Evolutionary conservation across 2,113 vertebrate species (phyloP).

Genomic region (Trachemys scripta): DNA sequence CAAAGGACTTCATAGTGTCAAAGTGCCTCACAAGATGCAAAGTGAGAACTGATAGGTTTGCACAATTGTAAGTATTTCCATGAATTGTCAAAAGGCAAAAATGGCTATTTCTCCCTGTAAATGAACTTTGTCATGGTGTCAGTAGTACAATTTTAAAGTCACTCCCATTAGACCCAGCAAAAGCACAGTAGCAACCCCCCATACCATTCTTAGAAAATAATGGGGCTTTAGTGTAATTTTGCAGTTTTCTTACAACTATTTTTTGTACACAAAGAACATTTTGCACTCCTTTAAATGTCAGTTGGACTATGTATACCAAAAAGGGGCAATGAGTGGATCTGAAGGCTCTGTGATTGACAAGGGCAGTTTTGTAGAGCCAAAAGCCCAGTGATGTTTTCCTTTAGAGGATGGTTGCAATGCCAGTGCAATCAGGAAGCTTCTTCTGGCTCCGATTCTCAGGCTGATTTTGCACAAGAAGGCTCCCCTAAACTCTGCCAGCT

Average conservation of each 20-base stretch:
- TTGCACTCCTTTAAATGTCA: neutral
- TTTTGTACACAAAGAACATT: neutral
- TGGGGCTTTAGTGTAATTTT: neutral
- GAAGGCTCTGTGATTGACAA: neutral
- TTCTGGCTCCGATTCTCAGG: neutral
- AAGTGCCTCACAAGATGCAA: slow-evolving; percentile 57
- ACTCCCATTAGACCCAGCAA: neutral
- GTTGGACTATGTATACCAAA: neutral
- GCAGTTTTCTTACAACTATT: neutral
- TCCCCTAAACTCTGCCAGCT: neutral
- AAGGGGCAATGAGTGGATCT: neutral
- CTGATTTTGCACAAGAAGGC: neutral
- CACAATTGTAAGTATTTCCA: slow-evolving; percentile 63
- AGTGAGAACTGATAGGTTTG: too few relatives aligned
- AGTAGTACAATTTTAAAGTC: neutral
- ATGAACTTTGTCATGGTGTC: slow-evolving; percentile 51
- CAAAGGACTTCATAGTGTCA: slow-evolving; percentile 75
- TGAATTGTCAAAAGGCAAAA: slow-evolving; percentile 68
- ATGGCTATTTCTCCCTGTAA: slow-evolving; percentile 43
- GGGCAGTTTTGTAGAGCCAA: neutral
- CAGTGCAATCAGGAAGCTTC: neutral
- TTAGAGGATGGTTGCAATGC: neutral
- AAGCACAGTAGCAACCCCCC: neutral
- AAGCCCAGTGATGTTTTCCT: neutral
- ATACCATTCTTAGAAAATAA: neutral